These are phyloP conservation scores for Bolborhynchus lineola DNA, from an alignment of 2,113 vertebrate genomes.

Conservation along the genomic window DNA sequence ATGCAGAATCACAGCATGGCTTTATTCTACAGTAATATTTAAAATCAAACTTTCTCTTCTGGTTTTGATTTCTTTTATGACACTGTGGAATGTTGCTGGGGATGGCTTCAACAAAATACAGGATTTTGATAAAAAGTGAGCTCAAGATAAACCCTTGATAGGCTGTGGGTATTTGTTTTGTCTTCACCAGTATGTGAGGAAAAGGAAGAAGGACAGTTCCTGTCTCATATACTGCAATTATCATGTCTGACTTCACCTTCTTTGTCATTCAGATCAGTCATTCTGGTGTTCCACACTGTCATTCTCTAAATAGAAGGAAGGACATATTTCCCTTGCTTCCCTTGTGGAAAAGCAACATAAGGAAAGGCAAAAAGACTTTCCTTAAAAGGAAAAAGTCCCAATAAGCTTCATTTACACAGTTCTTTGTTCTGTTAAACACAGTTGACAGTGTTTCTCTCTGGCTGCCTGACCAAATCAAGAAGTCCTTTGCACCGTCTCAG, in stretches of 20 bases:
- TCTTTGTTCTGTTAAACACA: neutral
- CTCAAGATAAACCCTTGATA: neutral
- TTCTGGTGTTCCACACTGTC: fast-evolving
- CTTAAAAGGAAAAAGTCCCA: neutral
- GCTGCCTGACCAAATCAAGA: neutral
- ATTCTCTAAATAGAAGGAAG: neutral
- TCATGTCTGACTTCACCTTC: neutral
- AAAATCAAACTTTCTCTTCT: neutral
- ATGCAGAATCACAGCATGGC: neutral
- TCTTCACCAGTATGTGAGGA: neutral
- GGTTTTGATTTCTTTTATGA: neutral
- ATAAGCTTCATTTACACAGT: neutral
- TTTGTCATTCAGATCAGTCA: neutral
- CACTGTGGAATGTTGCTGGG: neutral
- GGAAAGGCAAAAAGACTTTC: neutral
- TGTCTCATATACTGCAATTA: neutral
- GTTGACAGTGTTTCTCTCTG: neutral
- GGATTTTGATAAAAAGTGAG: neutral
- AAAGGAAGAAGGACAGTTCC: neutral
- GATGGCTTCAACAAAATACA: neutral
- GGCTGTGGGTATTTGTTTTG: neutral
- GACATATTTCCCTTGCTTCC: neutral
- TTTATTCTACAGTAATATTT: neutral
- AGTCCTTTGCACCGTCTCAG: neutral
- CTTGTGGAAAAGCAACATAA: neutral